A percentile compares a stretch with the other conserved stretches of the same genome.
Conservation (phyloP, 2,888 invertebrate species). For the Cantharis rustica region DNA sequence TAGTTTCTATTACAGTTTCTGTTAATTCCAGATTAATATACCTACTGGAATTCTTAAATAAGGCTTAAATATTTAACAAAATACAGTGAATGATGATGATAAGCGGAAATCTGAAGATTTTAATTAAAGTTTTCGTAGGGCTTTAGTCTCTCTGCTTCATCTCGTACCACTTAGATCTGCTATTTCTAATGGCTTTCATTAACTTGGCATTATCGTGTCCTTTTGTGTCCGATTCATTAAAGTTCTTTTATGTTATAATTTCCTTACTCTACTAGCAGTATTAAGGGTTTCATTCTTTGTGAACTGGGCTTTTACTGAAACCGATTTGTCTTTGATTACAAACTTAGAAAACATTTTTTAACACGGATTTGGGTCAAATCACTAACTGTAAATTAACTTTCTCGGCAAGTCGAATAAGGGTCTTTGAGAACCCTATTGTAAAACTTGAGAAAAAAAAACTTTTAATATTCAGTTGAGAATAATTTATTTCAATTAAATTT, state of each 20-base stretch:
- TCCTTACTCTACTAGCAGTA: slow-evolving; percentile 25
- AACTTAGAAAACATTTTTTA: slow-evolving; percentile 26
- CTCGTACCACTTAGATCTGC: slow-evolving; percentile 21
- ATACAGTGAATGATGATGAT: slow-evolving; percentile 20
- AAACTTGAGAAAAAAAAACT: neutral
- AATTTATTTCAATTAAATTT: neutral
- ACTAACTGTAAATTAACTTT: slow-evolving; percentile 26
- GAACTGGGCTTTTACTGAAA: slow-evolving; percentile 22
- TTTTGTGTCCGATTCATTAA: slow-evolving; percentile 33
- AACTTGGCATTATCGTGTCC: slow-evolving; percentile 33
- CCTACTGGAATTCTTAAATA: neutral
- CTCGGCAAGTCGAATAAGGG: neutral
- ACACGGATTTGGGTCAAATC: slow-evolving; percentile 20
- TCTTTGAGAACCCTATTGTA: neutral
- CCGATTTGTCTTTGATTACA: slow-evolving; percentile 26
- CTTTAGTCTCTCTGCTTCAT: slow-evolving; percentile 10
- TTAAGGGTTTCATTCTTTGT: slow-evolving; percentile 25
- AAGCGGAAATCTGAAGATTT: slow-evolving; percentile 22
- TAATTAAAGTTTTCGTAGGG: slow-evolving; percentile 23
- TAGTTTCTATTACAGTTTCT: neutral
- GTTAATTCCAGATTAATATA: neutral
- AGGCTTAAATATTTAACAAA: slow-evolving; percentile 15
- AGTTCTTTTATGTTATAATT: slow-evolving; percentile 32
- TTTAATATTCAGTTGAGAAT: neutral
- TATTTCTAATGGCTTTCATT: slow-evolving; percentile 32